phyloP scores from a whole-genome alignment of 2,888 invertebrate genomes.

The Drosophila formosana region DNA sequence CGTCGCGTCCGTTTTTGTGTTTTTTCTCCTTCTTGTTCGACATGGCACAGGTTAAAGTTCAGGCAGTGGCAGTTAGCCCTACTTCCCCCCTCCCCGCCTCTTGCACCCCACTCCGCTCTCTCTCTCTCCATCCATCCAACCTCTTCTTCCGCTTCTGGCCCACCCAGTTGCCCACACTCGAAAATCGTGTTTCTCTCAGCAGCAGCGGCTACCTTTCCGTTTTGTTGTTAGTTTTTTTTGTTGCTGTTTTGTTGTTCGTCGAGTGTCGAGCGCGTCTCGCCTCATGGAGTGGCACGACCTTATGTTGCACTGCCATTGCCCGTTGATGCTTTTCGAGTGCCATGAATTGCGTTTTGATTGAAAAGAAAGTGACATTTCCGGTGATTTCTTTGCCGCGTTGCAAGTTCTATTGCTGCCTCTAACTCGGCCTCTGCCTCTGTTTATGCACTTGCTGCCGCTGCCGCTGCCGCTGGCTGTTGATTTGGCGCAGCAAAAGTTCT shows the following conservation, averaged over 20 bases:
- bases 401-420: slow-evolving; percentile 24
- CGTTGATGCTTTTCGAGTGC: slow-evolving; percentile 65
- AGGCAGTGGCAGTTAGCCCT: slow-evolving; percentile 65
- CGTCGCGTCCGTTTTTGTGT: slow-evolving; percentile 43
- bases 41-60: slow-evolving; percentile 69
- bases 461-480: slow-evolving; percentile 30
- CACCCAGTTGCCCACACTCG: slow-evolving; percentile 54
- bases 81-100: background rate
- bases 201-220: slow-evolving; percentile 58
- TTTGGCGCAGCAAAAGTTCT: slow-evolving; percentile 45
- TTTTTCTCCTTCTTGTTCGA: slow-evolving; percentile 24
- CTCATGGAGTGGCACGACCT: slow-evolving; percentile 61
- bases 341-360: slow-evolving; percentile 81
- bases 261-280: slow-evolving; percentile 44
- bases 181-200: slow-evolving; percentile 67
- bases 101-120: background rate
- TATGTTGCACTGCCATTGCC: slow-evolving; percentile 43
- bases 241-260: slow-evolving; percentile 36
- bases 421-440: background rate
- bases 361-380: slow-evolving; percentile 82
- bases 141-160: slow-evolving; percentile 15
- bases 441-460: background rate
- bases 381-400: slow-evolving; percentile 64
- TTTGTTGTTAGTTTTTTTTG: slow-evolving; percentile 34
- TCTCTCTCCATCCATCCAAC: background rate